phyloP scores from a whole-genome alignment of 2,113 vertebrate species.

The Cinclus cinclus region DNA sequence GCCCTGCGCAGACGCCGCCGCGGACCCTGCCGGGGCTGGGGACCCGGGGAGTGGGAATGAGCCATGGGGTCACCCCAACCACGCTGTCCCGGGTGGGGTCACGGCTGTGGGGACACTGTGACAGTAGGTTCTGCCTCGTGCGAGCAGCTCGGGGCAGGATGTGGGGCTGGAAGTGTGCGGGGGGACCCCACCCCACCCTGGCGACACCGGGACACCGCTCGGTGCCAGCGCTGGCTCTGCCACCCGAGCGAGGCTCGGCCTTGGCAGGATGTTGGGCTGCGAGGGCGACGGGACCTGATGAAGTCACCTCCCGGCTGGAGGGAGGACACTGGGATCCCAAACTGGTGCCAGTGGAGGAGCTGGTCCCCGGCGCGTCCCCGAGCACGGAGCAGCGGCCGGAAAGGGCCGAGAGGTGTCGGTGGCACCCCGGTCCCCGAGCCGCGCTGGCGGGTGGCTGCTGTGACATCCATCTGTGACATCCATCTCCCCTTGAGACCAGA shows the following conservation, averaged over 20 bases:
- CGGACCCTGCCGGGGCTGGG: rapidly evolving
- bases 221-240: rapidly evolving
- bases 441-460: background rate
- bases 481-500: background rate
- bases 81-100: rapidly evolving
- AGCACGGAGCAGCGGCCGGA: background rate
- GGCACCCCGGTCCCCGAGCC: background rate
- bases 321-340: background rate
- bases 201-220: background rate
- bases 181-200: background rate
- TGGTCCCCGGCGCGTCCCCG: background rate
- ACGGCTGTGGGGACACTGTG: rapidly evolving
- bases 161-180: background rate
- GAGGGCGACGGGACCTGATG: rapidly evolving
- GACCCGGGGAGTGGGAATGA: rapidly evolving
- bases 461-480: constrained; percentile 3
- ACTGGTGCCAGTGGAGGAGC: background rate
- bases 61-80: background rate
- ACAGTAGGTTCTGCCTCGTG: rapidly evolving
- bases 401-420: background rate
- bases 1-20: rapidly evolving
- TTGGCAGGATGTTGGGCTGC: rapidly evolving
- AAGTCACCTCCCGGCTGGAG: background rate
- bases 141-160: background rate
- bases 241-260: rapidly evolving